Percentiles rank a stretch among this genome's conserved stretches.
Evolutionary conservation across 2,888 invertebrate species (phyloP).

Genomic region (Epinotia bilunana): DNA sequence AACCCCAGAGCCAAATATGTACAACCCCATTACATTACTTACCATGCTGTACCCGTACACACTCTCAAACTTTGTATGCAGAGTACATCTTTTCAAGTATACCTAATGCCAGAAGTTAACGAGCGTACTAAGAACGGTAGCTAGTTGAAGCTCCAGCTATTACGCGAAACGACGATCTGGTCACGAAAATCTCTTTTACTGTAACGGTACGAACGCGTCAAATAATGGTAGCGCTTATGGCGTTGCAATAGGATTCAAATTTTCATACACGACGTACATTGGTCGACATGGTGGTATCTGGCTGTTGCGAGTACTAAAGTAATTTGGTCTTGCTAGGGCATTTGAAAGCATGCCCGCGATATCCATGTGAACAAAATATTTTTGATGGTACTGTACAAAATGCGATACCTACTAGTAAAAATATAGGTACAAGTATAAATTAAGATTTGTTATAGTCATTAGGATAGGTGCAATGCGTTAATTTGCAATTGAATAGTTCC

Average conservation of each 20-base stretch:
- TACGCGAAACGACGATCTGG: slow-evolving; percentile 62
- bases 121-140: slow-evolving; percentile 49
- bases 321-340: slow-evolving; percentile 70
- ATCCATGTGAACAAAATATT: slow-evolving; percentile 41
- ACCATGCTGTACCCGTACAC: neutral
- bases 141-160: slow-evolving; percentile 56
- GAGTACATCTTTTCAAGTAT: slow-evolving; percentile 17
- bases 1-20: slow-evolving; percentile 1
- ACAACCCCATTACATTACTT: slow-evolving; percentile 2
- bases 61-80: slow-evolving; percentile 20
- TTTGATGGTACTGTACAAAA: slow-evolving; percentile 47
- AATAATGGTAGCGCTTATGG: slow-evolving; percentile 1
- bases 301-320: slow-evolving; percentile 61
- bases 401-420: neutral
- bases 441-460: no score
- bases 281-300: slow-evolving; percentile 6
- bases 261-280: neutral
- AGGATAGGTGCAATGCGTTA: no score
- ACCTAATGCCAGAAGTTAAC: slow-evolving; percentile 33
- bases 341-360: slow-evolving; percentile 52
- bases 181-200: slow-evolving; percentile 68
- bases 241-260: slow-evolving; percentile 10
- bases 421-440: no score
- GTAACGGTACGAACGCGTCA: slow-evolving; percentile 57
- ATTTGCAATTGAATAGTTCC: no score